Evolutionary conservation across 1,140 invertebrate species (phyloP), one percentile per base, ranked within the genome.

Genomic region (Drosophila virilis): DNA sequence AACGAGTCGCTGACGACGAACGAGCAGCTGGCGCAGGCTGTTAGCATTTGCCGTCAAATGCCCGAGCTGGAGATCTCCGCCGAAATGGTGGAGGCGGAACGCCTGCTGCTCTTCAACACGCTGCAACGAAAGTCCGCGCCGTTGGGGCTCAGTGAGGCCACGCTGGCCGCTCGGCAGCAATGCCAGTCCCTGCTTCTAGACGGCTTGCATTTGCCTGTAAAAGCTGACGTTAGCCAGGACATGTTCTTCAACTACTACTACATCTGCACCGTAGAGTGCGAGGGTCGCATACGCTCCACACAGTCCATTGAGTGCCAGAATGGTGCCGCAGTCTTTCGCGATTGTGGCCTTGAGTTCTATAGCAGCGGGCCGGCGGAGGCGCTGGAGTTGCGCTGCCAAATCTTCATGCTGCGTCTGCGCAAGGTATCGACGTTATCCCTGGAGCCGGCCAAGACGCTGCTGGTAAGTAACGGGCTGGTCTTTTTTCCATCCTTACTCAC

Each of bases 231-330:
- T 1, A 90, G 50, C 45, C 86, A 89, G 38, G 91, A 92, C 12
- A 77, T 90, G 67, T 92, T 91, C 58, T 92, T 91, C 46, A 92
- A 92, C 46, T 91, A 91, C n/a, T 81, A 91, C 46, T 92, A 89
- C 51, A 92, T 92, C 22, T 79, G 84, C 42, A 92, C 91, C 2
- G 88, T 92, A 37, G 82, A 92, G 50, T 80, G 77, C 28, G 83
- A 73, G 9, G 88, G 89, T 15, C 61, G 74, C 6, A 89, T 92
- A 33, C 71, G 78, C 4, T 92, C 91, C n/a, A 92, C 91, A 0
- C 91, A 92, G 28, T 92, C 91, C 2, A 90, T 80, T 1, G 91
- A 92, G 60, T 91, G 89, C 40, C 74, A 75, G 37, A 77, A 91
- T 45, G 83, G 84, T 6, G 54, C 64, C 8, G 91, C 88, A 0